These are phyloP conservation scores for Lycorma delicatula DNA, from an alignment of 1,140 invertebrate species.

Conservation along the genomic window DNA sequence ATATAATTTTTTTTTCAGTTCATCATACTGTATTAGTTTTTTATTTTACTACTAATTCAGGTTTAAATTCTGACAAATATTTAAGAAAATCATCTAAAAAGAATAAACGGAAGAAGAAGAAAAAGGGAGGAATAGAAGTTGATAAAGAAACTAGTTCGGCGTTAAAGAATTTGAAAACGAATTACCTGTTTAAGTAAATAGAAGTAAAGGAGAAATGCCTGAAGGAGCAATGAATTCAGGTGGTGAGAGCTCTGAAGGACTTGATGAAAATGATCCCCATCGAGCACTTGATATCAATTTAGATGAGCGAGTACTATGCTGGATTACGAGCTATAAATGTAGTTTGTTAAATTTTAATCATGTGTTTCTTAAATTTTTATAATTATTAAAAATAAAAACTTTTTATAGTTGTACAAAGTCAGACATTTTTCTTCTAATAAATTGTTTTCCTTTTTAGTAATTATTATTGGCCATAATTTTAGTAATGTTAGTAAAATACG, in stretches of 20 bases:
- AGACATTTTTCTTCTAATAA: no score
- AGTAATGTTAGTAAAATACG: no score
- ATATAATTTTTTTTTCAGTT: no score
- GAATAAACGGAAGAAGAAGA: conserved; percentile 44
- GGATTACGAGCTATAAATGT: not conserved
- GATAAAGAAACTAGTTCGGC: conserved; percentile 27
- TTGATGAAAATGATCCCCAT: conserved; percentile 74
- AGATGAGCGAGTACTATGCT: conserved; percentile 69
- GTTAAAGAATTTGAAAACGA: conserved; percentile 40
- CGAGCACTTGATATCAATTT: conserved; percentile 90
- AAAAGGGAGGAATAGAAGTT: conserved; percentile 40
- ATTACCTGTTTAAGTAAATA: conserved; percentile 43
- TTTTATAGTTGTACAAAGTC: no score
- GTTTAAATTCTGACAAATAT: no score
- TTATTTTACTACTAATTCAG: no score
- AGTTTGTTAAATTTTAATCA: no score
- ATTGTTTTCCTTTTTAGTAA: no score
- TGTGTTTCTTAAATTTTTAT: conserved; percentile 12
- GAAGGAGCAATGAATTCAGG: conserved; percentile 84
- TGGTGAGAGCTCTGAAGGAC: conserved; percentile 64
- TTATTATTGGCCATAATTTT: no score
- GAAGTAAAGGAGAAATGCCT: conserved; percentile 81
- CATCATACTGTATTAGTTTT: no score
- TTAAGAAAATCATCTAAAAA: conserved; percentile 45
- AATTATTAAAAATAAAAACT: conserved; percentile 12